Evolutionary conservation across 2,797 vertebrate genomes (phyloP).

Genomic region (Hybognathus amarus): DNA sequence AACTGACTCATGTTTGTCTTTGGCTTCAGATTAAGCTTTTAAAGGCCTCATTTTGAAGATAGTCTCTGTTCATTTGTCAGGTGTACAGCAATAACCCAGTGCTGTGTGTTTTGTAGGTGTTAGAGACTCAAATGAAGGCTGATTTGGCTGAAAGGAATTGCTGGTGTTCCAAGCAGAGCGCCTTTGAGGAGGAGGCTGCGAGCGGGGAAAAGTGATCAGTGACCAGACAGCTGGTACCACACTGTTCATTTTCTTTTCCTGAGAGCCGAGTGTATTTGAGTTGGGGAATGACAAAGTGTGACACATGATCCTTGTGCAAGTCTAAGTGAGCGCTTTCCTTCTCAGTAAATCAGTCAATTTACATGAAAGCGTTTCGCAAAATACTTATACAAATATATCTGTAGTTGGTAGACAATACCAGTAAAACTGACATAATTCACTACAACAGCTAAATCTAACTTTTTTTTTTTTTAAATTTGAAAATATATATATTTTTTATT

Average conservation of each 20-base stretch:
- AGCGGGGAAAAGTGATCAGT: slow-evolving; percentile 92
- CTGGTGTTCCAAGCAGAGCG: slow-evolving; percentile 91
- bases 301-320: neutral
- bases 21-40: neutral
- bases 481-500: neutral
- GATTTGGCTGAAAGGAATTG: slow-evolving; percentile 94
- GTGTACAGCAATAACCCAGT: neutral
- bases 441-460: neutral
- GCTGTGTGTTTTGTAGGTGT: slow-evolving; percentile 77
- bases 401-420: neutral
- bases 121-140: slow-evolving; percentile 97
- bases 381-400: neutral
- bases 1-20: slow-evolving; percentile 3
- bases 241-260: neutral
- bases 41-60: neutral
- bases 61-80: neutral
- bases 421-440: neutral
- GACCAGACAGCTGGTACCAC: slow-evolving; percentile 94
- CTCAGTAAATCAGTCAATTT: neutral
- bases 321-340: neutral
- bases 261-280: neutral
- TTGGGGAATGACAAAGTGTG: neutral
- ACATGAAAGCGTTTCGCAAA: neutral
- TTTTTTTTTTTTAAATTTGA: neutral
- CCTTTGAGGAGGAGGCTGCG: slow-evolving; percentile 91